Base-by-base conservation (phyloP, 2,113 vertebrate genomes). In the Colossoma macropomum region DNA sequence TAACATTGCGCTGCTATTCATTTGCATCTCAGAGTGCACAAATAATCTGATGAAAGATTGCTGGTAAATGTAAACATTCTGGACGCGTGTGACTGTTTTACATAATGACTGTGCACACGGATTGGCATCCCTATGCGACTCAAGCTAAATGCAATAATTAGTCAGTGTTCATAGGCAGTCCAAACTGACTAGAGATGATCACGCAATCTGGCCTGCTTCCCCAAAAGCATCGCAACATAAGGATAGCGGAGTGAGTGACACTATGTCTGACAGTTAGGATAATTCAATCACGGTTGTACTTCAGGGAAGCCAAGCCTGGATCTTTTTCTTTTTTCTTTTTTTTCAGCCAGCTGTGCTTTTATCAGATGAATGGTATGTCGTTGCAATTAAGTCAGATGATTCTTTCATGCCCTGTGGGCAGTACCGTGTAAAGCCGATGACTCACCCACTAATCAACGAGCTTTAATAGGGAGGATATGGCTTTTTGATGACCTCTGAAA, bases 381-480 rank as follows among this genome's bases (percentile, higher is more conserved):
- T 25, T 56, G 50, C 65, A 38, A 48, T 56, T 41, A 41, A 5
- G 15, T 28, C 75, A 0, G 12, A 27, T 38, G 4, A 17, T 77
- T 45, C 34, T 62, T 65, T 38, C 60, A 8, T 5, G 38, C 23
- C 17, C 28, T 27, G 16, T 8, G 30, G 63, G 6, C n/a, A 25
- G 70, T 12, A n/a, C 45, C 5, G 30, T 4, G 25, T 54, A 8
- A 60, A 66, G 30, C 41, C 21, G 50, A 32, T 48, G 71, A 66
- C 45, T 81, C 45, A 66, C 28, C 8, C 16, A 10, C 28, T 21
- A 75, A 68, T 82, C 62, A 69, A 41, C 30, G 66, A 34, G 70
- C 72, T 65, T 25, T 65, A 63, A 27, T 52, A 50, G 25, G 45
- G 41, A 65, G 27, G 56, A 62, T 56, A 68, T 34, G 48, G 30